phyloP scores from a whole-genome alignment of 2,113 vertebrate species.

The Sardina pilchardus region DNA sequence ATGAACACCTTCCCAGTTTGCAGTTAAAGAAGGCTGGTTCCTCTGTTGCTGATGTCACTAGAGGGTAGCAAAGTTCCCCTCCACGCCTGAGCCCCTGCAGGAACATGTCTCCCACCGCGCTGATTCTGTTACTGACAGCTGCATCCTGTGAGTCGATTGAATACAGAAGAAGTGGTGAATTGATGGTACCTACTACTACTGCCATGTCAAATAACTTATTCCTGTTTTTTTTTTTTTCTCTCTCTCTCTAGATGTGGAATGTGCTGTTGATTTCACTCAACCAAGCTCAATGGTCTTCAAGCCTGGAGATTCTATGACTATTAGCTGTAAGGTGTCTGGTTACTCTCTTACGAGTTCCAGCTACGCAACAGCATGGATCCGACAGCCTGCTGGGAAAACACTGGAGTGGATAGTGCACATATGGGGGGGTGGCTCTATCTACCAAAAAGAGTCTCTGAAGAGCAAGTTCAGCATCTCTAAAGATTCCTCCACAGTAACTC shows the following conservation, averaged over 20 bases:
- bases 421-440: not conserved
- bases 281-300: slow-evolving; percentile 20
- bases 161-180: not conserved
- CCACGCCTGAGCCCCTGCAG: not conserved
- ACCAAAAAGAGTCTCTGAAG: not conserved
- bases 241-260: not conserved
- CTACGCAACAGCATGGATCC: slow-evolving; percentile 24
- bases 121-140: slow-evolving; percentile 8
- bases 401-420: slow-evolving; percentile 20
- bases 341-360: not conserved
- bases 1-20: no score
- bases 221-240: not conserved
- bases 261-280: slow-evolving; percentile 20
- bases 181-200: not conserved
- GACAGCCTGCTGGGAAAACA: slow-evolving; percentile 24
- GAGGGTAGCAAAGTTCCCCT: no score
- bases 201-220: no score
- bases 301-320: slow-evolving; percentile 23
- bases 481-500: slow-evolving; percentile 33
- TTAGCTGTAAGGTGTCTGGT: slow-evolving; percentile 22
- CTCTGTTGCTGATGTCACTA: no score
- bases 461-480: slow-evolving; percentile 28
- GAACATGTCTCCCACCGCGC: not conserved
- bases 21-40: no score
- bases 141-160: not conserved